phyloP scores from a whole-genome alignment of 2,113 vertebrate species.

The Coryphaenoides rupestris region DNA sequence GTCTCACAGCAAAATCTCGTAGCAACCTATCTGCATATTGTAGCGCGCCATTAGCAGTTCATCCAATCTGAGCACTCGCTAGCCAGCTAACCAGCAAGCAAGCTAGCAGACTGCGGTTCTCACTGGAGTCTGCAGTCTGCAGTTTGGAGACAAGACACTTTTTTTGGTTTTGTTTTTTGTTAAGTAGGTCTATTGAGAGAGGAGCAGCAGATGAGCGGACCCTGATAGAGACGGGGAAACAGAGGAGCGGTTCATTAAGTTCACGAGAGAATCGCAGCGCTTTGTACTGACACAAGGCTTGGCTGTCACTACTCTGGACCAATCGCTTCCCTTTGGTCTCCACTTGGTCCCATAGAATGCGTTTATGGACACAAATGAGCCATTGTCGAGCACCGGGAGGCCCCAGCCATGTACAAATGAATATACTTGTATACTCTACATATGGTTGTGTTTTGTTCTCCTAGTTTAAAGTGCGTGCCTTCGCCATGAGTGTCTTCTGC shows the following conservation, averaged over 20 bases:
- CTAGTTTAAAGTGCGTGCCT: neutral
- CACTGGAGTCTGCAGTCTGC: too few species aligned
- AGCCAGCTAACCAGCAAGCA: too few species aligned
- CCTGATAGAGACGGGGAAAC: conserved; percentile 58
- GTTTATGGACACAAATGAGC: conserved; percentile 39
- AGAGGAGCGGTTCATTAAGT: conserved; percentile 56
- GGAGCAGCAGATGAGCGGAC: conserved; percentile 49
- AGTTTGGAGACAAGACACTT: neutral
- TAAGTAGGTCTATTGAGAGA: conserved; percentile 22
- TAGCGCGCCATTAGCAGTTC: too few species aligned
- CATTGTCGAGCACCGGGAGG: conserved; percentile 25
- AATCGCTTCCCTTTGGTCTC: conserved; percentile 48
- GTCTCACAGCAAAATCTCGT: too few species aligned
- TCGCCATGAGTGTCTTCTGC: neutral
- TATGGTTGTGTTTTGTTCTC: neutral
- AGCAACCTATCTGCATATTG: too few species aligned
- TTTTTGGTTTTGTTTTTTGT: too few species aligned
- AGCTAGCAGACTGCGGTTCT: too few species aligned
- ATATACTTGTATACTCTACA: neutral
- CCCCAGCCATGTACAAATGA: neutral
- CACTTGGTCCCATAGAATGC: conserved; percentile 25
- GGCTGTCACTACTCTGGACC: conserved; percentile 43
- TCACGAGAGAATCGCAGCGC: conserved; percentile 59
- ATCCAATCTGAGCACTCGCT: too few species aligned
- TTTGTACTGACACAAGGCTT: conserved; percentile 60